phyloP scores from a whole-genome alignment of 2,113 vertebrate species.

The Vanacampus margaritifer region DNA sequence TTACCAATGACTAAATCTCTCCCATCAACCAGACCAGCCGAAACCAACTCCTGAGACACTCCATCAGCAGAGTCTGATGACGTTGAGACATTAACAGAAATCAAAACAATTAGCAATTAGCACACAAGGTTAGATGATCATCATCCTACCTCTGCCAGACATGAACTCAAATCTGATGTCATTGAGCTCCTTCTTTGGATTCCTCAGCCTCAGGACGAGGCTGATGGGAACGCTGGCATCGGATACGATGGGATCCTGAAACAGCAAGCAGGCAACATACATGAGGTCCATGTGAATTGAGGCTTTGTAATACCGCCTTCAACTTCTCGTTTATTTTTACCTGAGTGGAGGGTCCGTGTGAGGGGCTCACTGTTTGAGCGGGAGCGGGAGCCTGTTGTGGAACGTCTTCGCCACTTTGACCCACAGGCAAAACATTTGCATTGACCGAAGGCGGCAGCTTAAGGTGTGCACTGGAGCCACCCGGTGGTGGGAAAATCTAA shows the following conservation, averaged over 20 bases:
- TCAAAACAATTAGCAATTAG: not conserved
- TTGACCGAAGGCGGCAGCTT: slow-evolving; percentile 71
- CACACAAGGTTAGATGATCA: not conserved
- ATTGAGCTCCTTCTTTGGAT: slow-evolving; percentile 97
- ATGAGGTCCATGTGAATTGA: not conserved
- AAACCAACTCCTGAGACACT: slow-evolving; percentile 97
- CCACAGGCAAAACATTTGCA: slow-evolving; percentile 73
- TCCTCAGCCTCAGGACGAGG: slow-evolving; percentile 91
- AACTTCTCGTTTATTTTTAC: slow-evolving; percentile 14
- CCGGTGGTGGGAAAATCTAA: slow-evolving; percentile 61
- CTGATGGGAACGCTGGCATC: slow-evolving; percentile 83
- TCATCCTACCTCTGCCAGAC: slow-evolving; percentile 87
- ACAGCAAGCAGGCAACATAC: not conserved
- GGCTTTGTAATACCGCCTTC: not conserved
- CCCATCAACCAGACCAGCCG: slow-evolving; percentile 95
- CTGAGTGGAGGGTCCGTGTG: slow-evolving; percentile 62
- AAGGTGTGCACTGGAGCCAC: slow-evolving; percentile 70
- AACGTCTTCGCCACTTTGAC: slow-evolving; percentile 74
- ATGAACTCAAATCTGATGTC: slow-evolving; percentile 99
- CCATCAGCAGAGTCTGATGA: slow-evolving; percentile 93
- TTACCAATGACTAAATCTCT: slow-evolving; percentile 96
- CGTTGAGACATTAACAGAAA: not conserved
- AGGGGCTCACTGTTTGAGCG: slow-evolving; percentile 68
- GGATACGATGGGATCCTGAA: slow-evolving; percentile 69
- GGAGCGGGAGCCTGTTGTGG: slow-evolving; percentile 57